Evolutionary conservation across 2,113 vertebrate species (phyloP).

Genomic region (Litocranius walleri): DNA sequence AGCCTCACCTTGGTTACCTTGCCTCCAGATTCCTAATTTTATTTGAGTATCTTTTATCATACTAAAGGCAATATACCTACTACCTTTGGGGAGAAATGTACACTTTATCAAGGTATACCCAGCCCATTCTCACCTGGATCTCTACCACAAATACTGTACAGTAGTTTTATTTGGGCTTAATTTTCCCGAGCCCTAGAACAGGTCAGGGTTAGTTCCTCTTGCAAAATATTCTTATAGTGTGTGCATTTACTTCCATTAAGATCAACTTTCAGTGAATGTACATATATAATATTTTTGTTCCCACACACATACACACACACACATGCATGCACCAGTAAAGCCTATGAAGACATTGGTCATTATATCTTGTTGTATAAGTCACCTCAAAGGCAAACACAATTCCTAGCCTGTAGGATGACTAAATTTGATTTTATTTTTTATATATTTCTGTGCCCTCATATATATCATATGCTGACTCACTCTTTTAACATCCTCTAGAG

Average conservation of each 20-base stretch:
- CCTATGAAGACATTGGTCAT: not conserved
- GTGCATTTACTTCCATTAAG: not conserved
- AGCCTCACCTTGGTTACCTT: not conserved
- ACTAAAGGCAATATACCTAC: not conserved
- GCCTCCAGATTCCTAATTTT: not conserved
- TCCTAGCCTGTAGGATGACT: not conserved
- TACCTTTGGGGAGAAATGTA: not conserved
- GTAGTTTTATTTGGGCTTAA: not conserved
- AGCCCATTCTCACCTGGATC: not conserved
- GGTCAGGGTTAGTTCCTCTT: not conserved
- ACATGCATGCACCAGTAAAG: not conserved
- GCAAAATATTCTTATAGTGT: not conserved
- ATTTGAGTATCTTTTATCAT: not conserved
- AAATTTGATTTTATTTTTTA: not conserved
- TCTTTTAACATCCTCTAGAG: not conserved
- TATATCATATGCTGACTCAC: not conserved
- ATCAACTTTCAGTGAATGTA: not conserved
- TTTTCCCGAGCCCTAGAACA: not conserved
- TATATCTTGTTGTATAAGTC: not conserved
- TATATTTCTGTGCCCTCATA: not conserved
- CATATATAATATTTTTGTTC: not conserved
- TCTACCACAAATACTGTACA: not conserved
- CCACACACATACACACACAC: not conserved
- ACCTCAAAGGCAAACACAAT: not conserved
- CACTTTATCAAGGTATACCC: not conserved